phyloP scores from a whole-genome alignment of 1,140 invertebrate genomes.

The Achroia grisella region DNA sequence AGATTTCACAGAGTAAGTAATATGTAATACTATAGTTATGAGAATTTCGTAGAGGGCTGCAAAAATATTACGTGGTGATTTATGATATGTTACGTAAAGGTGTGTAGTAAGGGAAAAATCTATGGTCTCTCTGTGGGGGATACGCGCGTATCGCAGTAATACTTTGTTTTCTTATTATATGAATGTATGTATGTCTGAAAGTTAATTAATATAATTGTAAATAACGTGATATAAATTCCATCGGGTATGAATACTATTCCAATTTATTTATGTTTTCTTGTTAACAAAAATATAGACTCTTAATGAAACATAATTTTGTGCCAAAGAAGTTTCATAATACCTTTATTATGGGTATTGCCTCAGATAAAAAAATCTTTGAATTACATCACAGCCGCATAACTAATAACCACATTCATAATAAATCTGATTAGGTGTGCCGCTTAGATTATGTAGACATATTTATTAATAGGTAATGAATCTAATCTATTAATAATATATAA shows the following conservation, averaged over 20 bases:
- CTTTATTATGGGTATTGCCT: neutral
- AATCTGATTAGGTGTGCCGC: no score
- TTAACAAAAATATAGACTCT: no score
- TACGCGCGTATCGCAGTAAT: neutral
- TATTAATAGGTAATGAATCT: no score
- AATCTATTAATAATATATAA: no score
- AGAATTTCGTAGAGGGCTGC: constrained; percentile 1
- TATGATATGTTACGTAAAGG: constrained; percentile 4
- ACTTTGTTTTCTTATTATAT: no score
- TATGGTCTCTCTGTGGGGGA: constrained; percentile 4
- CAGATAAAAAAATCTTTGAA: neutral
- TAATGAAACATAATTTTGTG: constrained; percentile 5
- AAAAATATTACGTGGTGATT: constrained; percentile 12
- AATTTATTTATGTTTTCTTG: no score
- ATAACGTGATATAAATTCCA: neutral
- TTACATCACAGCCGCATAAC: no score
- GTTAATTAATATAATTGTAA: constrained; percentile 6
- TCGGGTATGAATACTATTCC: no score
- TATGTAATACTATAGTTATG: neutral
- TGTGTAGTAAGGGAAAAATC: constrained; percentile 4
- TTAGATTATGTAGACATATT: no score
- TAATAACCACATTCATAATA: no score
- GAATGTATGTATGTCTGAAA: neutral
- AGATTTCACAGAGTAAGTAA: neutral
- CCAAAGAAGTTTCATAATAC: constrained; percentile 15